Evolutionary conservation across 2,888 invertebrate species (phyloP), one percentile per base, ranked within the genome.

Genomic region (Mycalesis mineus): DNA sequence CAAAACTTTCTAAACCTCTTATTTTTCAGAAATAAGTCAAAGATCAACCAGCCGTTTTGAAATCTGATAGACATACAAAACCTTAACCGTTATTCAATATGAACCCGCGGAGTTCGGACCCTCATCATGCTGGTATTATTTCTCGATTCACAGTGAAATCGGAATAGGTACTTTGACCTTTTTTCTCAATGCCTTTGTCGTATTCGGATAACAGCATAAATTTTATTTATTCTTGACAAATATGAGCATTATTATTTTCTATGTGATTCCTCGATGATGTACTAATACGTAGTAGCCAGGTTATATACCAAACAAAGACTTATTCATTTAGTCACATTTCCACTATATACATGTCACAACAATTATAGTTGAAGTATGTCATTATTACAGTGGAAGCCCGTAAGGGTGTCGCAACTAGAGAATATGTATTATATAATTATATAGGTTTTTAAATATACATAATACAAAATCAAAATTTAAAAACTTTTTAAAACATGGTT

Each of bases 181-280:
- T 49, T 49, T 49, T 37, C 48, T 49, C 14, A 31, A 22, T 37
- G 11, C 48, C 37, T 17, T 36, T 45, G 44, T 48, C 37, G 15
- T 49, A 49, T 36, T 49, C 22, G 37, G 13, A 49, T 49, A 37
- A 49, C 48, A 17, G 7, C 22, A 49, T 37, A 15, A 48, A 17
- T 48, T 48, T 17, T 48, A 36, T 48, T 45, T 45, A 45, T 9
- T 13, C 45, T 45, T 45, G 45, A 45, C 31, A 45, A 45, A 45
- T 15, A 45, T 31, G 31, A 45, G 9, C 31, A 31, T 45, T 45
- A 22, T 22, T 22, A 22, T 22, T 22, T 22, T 22, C 22, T 22
- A 22, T 22, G 5, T 22, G 22, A 22, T 22, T 22, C 22, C 22
- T 22, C 22, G 2, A 22, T 22, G 22, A 22, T 22, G 5, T 22